Percentiles rank a stretch among this genome's conserved stretches.
Evolutionary conservation across 2,888 invertebrate genomes (phyloP).

Genomic region (Horisme vitalbata): DNA sequence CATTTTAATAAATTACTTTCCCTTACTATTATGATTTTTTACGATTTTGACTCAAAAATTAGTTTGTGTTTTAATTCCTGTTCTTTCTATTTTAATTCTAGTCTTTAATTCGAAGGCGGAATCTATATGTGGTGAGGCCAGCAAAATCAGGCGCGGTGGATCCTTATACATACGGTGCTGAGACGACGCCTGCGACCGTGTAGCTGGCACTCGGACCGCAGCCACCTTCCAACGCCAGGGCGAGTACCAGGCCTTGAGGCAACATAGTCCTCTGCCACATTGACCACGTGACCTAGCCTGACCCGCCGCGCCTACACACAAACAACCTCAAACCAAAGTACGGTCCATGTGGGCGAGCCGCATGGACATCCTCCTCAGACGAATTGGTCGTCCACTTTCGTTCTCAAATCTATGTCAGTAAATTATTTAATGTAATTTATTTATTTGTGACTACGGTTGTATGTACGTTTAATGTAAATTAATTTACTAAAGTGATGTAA

Average conservation of each 20-base stretch:
- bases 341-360: conserved; percentile 45
- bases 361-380: conserved; percentile 60
- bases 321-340: conserved; percentile 79
- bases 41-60: not conserved
- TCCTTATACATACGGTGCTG: conserved; percentile 82
- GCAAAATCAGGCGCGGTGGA: conserved; percentile 79
- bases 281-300: conserved; percentile 15
- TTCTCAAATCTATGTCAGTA: conserved; percentile 77
- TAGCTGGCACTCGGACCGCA: conserved; percentile 41
- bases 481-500: conserved; percentile 72
- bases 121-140: conserved; percentile 84
- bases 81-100: conserved; percentile 74
- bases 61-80: conserved; percentile 22
- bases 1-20: not conserved
- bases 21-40: not conserved
- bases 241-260: conserved; percentile 4
- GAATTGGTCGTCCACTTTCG: conserved; percentile 61
- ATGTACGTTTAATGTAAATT: conserved; percentile 70
- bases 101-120: conserved; percentile 84
- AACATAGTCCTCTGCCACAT: conserved; percentile 17
- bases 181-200: conserved; percentile 63
- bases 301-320: conserved; percentile 53
- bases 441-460: conserved; percentile 77
- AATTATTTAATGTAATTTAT: conserved; percentile 81
- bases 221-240: conserved; percentile 8